These are phyloP conservation scores for Gryllus longicercus DNA, from an alignment of 2,888 invertebrate genomes.

Conservation along the genomic window DNA sequence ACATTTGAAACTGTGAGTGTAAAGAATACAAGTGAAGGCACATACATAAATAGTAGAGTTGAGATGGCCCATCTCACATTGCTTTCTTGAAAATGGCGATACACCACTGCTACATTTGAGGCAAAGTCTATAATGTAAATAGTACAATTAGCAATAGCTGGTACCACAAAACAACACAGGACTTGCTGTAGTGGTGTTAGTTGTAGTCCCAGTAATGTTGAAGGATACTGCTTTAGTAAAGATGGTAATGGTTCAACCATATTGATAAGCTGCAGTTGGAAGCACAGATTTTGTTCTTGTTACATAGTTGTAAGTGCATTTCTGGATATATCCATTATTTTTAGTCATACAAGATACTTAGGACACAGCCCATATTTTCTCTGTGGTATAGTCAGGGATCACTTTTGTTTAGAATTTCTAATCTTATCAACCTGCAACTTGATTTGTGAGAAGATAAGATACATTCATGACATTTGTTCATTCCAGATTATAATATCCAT, in stretches of 20 bases:
- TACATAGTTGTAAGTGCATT: too few relatives aligned
- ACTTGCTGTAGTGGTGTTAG: slow-evolving; percentile 48
- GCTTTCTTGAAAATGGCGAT: slow-evolving; percentile 51
- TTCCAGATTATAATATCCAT: too few relatives aligned
- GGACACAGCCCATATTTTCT: too few relatives aligned
- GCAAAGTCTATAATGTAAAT: slow-evolving; percentile 66
- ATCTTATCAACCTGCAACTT: too few relatives aligned
- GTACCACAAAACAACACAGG: slow-evolving; percentile 54
- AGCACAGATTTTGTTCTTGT: background rate
- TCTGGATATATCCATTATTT: too few relatives aligned
- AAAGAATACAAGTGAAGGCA: slow-evolving; percentile 56
- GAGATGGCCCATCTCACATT: slow-evolving; percentile 43
- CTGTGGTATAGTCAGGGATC: too few relatives aligned
- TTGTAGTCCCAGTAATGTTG: slow-evolving; percentile 33
- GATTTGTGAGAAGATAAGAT: too few relatives aligned
- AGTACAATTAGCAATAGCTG: slow-evolving; percentile 56
- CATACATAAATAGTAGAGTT: slow-evolving; percentile 50
- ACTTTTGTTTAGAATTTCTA: too few relatives aligned
- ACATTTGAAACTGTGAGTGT: slow-evolving; percentile 46
- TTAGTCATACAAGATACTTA: too few relatives aligned
- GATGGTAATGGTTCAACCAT: background rate
- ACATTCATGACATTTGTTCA: too few relatives aligned
- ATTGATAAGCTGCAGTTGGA: background rate
- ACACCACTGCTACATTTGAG: slow-evolving; percentile 63
- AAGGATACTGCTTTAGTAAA: slow-evolving; percentile 18